Percentiles rank a stretch among this genome's conserved stretches.
These are phyloP conservation scores for Yponomeuta sedellus DNA, from an alignment of 2,888 invertebrate genomes.

Conservation along the genomic window DNA sequence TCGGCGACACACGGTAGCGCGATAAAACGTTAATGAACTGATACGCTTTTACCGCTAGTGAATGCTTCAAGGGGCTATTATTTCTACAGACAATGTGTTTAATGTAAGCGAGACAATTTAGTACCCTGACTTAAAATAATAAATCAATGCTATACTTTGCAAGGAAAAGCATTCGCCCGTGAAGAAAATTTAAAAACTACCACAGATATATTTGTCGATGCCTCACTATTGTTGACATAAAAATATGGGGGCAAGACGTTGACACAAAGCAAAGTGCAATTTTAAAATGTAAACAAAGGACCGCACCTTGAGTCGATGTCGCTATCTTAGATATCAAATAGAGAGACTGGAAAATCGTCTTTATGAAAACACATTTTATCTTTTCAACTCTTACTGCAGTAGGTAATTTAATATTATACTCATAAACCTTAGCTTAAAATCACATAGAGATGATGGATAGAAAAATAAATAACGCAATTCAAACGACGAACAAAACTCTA, in stretches of 20 bases:
- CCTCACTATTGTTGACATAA: constrained; percentile 52
- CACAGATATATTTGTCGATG: constrained; percentile 56
- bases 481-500: too few relatives aligned
- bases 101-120: background rate
- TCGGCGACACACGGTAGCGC: constrained; percentile 24
- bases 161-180: background rate
- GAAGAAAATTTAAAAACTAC: background rate
- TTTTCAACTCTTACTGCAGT: background rate
- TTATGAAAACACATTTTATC: background rate
- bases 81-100: background rate
- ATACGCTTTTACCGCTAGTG: background rate
- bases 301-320: constrained; percentile 63
- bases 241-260: constrained; percentile 48
- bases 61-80: background rate
- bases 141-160: background rate
- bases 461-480: too few relatives aligned
- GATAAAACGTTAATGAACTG: background rate
- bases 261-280: constrained; percentile 72
- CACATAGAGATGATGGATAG: too few relatives aligned
- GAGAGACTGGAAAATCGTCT: constrained; percentile 11
- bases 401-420: background rate
- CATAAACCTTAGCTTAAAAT: background rate
- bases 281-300: constrained; percentile 73
- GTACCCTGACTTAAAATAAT: background rate
- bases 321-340: constrained; percentile 55